phyloP scores from a whole-genome alignment of 2,113 vertebrate species.

The Pterocles burchelli region DNA sequence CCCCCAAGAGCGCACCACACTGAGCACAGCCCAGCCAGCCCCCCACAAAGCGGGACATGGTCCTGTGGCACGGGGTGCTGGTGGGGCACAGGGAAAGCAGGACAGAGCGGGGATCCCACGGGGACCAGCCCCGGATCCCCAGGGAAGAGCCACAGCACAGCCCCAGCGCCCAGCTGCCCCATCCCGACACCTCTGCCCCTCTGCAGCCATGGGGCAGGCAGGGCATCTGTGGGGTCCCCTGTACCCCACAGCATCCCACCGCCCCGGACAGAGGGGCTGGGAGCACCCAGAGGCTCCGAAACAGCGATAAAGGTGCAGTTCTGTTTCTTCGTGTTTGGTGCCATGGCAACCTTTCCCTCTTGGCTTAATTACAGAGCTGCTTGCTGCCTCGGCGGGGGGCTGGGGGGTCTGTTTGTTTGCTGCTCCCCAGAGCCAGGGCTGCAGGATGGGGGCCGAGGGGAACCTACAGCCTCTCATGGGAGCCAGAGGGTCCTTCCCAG shows the following conservation, averaged over 20 bases:
- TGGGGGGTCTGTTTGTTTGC: not conserved
- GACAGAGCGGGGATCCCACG: rapidly evolving
- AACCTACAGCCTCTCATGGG: rapidly evolving
- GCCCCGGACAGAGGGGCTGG: not conserved
- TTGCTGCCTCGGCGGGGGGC: not conserved
- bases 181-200: rapidly evolving
- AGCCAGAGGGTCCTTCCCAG: rapidly evolving
- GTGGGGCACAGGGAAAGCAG: rapidly evolving
- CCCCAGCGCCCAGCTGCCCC: not conserved
- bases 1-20: not conserved
- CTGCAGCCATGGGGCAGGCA: rapidly evolving
- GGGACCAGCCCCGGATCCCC: not conserved
- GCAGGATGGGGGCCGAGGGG: rapidly evolving
- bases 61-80: rapidly evolving
- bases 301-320: constrained; percentile 19
- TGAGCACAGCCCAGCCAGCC: rapidly evolving
- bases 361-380: constrained; percentile 41
- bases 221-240: rapidly evolving
- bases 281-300: not conserved
- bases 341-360: constrained; percentile 63
- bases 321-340: not conserved
- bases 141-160: rapidly evolving
- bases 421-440: not conserved
- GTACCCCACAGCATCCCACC: not conserved
- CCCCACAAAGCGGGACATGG: rapidly evolving